Percentiles rank a stretch among this genome's conserved stretches.
These are phyloP conservation scores for Drosophila infuscata DNA, from an alignment of 2,888 invertebrate genomes.

Conservation along the genomic window DNA sequence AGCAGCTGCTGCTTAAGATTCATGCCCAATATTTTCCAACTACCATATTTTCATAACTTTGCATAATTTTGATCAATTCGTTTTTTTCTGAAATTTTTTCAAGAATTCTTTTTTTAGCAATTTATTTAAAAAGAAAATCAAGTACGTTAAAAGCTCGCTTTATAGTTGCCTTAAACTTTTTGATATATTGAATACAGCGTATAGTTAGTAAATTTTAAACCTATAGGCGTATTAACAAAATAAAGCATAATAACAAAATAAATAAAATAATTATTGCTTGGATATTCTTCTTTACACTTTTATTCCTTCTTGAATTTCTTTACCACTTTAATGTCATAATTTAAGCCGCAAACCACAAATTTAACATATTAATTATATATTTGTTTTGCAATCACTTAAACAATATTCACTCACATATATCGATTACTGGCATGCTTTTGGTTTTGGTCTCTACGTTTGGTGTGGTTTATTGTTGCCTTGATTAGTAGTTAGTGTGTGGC, in stretches of 20 bases:
- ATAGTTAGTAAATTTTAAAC: not conserved
- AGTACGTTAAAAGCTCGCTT: not conserved
- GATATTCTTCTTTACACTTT: not conserved
- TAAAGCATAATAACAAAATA: not conserved
- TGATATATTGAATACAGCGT: not conserved
- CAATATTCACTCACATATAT: not conserved
- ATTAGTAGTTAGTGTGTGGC: conserved; percentile 56
- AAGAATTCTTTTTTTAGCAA: not conserved
- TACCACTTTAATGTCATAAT: too few relatives aligned
- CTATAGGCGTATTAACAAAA: not conserved
- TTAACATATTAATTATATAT: not conserved
- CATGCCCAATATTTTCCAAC: conserved; percentile 24
- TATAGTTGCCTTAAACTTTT: not conserved
- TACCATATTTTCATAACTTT: conserved; percentile 10
- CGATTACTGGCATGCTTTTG: conserved; percentile 45
- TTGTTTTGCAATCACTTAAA: conserved; percentile 10
- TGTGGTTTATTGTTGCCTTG: conserved; percentile 47
- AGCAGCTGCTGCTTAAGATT: conserved; percentile 18
- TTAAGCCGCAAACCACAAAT: not conserved
- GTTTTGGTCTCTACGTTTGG: conserved; percentile 48
- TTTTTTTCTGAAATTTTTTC: conserved; percentile 2
- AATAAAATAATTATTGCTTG: not conserved
- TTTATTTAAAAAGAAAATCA: not conserved
- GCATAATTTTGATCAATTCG: conserved; percentile 2
- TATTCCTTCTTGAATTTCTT: not conserved